These are phyloP conservation scores for Drosophila pseudoananassae DNA, from an alignment of 1,140 invertebrate species.

Conservation along the genomic window DNA sequence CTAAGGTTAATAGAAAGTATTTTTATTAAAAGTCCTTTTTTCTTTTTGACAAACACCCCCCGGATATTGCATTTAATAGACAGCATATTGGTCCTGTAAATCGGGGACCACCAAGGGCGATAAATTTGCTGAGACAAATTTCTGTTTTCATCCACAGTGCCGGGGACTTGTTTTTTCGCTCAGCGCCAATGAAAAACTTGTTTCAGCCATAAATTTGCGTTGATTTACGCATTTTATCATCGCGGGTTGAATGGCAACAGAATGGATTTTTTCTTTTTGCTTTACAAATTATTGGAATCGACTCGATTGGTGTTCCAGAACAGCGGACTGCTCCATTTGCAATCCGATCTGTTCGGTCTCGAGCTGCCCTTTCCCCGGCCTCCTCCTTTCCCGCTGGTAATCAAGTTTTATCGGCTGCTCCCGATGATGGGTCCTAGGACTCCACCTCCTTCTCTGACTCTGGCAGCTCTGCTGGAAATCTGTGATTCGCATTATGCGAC, in stretches of 20 bases:
- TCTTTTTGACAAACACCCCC: conserved; percentile 12
- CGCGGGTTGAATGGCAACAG: conserved; percentile 60
- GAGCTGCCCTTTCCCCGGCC: neutral
- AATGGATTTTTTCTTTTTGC: conserved; percentile 39
- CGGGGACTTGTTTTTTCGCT: conserved; percentile 12
- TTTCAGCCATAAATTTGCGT: conserved; percentile 58
- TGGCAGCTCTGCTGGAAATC: conserved; percentile 53
- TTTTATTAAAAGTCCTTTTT: neutral
- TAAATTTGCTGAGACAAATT: conserved; percentile 40
- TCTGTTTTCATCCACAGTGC: conserved; percentile 41
- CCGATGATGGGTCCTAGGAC: conserved; percentile 13
- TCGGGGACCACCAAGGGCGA: conserved; percentile 24
- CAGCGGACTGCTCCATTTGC: conserved; percentile 39
- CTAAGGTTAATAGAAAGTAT: neutral
- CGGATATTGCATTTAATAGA: conserved; percentile 2
- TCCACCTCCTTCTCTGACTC: neutral
- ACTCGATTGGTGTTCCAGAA: conserved; percentile 4
- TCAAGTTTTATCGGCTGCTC: conserved; percentile 56
- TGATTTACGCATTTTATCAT: conserved; percentile 60
- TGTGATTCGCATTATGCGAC: conserved; percentile 73
- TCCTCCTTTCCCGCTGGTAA: conserved; percentile 5
- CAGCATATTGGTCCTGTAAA: conserved; percentile 22
- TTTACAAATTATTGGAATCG: conserved; percentile 50
- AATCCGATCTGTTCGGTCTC: conserved; percentile 22
- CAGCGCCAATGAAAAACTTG: conserved; percentile 55